Conservation (phyloP, 2,797 vertebrate species). For the Coranthus polyacanthus region DNA sequence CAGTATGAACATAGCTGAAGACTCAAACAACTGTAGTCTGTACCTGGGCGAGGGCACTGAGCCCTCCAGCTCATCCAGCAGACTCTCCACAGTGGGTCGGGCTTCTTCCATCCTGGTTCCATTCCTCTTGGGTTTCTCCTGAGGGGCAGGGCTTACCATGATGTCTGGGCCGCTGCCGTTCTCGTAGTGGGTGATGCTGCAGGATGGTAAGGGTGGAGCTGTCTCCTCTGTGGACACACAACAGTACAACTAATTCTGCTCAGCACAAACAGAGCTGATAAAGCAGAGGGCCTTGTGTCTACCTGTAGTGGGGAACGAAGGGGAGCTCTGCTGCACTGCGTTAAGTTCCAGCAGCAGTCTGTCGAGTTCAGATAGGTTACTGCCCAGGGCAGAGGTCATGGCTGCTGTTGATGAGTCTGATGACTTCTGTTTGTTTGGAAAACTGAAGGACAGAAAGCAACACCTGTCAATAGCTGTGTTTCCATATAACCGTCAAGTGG, state of each 20-base stretch:
- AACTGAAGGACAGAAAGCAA: slow-evolving; percentile 79
- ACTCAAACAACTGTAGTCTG: slow-evolving; percentile 33
- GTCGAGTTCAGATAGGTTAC: slow-evolving; percentile 97
- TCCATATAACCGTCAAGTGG: no score
- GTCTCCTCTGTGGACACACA: slow-evolving; percentile 81
- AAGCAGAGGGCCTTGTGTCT: slow-evolving; percentile 5
- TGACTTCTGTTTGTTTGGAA: slow-evolving; percentile 97
- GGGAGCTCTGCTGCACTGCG: slow-evolving; percentile 92
- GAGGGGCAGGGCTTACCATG: slow-evolving; percentile 82
- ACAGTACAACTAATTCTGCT: slow-evolving; percentile 3
- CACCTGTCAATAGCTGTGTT: no score
- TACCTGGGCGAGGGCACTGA: slow-evolving; percentile 93
- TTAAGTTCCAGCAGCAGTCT: slow-evolving; percentile 96
- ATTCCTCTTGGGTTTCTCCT: slow-evolving; percentile 92
- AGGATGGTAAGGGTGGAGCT: slow-evolving; percentile 82
- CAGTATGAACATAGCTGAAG: no score
- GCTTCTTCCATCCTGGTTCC: slow-evolving; percentile 89
- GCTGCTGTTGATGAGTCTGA: slow-evolving; percentile 89
- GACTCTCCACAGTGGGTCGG: slow-evolving; percentile 92
- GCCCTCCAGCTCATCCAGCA: slow-evolving; percentile 94
- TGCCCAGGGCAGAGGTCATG: slow-evolving; percentile 93
- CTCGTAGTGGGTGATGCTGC: slow-evolving; percentile 91
- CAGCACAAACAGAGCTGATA: background rate
- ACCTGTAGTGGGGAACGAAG: slow-evolving; percentile 90
- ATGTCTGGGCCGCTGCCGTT: slow-evolving; percentile 84